Evolutionary conservation across 1,140 invertebrate species (phyloP), one percentile per base, ranked within the genome.

Genomic region (Hesperophylax magnus): DNA sequence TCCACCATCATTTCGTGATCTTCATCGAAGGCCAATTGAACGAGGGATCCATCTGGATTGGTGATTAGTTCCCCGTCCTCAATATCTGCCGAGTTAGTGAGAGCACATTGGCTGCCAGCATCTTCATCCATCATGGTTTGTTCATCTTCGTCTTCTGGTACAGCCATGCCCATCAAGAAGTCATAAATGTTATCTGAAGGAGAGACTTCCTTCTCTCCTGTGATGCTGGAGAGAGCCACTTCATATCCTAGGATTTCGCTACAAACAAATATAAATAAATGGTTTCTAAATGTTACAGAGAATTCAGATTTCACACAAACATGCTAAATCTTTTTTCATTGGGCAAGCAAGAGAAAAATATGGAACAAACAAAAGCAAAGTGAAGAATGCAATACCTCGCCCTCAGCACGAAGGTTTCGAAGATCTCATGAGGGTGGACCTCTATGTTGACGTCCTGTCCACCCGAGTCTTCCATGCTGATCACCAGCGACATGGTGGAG

Each of bases 391-490:
- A 39, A 24, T 81, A 84, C 83, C 79, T 82, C 1, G 83, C 83
- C 47, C 69, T 80, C 18, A 47, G 24, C 0, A 82, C 47, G 34
- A 84, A 84, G 14, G 74, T 18, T 34, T 27, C 56, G 52, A 84
- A 84, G 31, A 74, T 53, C 63, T 84, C 83, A 0, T 80, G 39
- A 3, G 80, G 74, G 8, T 52, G 22, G 15, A 84, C 83, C 78
- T 84, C 78, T 0, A 84, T 74, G 34, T 84, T 81, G 22, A 75
- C 79, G 18, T 82, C 80, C 58, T 80, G 53, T 8, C 83, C 83
- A 2, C 63, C 74, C 9, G 61, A 63, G 31, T 84, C 80, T 63
- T 82, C 80, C 58, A 84, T 53, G 60, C 83, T 77, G 60, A 84
- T 60, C 15, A 79, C 79, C 14, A 84, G 78, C 61, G 83, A 72